Base-by-base conservation (phyloP, 2,113 vertebrate genomes). In the Protomyctophum bolini region DNA sequence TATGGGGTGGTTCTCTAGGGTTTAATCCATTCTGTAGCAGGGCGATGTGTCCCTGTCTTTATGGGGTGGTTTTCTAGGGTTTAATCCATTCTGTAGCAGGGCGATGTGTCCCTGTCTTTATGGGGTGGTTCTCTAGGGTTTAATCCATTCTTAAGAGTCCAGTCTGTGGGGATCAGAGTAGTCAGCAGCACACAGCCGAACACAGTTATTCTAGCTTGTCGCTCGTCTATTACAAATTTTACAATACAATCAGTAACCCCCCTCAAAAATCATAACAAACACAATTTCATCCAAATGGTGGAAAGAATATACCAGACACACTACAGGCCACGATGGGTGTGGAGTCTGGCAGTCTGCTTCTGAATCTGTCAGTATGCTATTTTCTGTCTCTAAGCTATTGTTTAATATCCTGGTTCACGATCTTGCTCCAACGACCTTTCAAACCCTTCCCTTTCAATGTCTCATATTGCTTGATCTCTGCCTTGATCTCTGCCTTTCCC, bases 1-100 rank as follows among this genome's bases (percentile, higher is more conserved):
- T 77, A 60, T 54, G 45, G 28, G 41, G 72, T 69, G 73, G 73
- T 82, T 69, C 33, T 76, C 66, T 15, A 66, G 55, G 66, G 56
- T 86, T 75, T 66, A 72, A 88, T 83, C n/a, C n/a, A n/a, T n/a
- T n/a, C 73, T 66, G 74, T 67, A 70, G 69, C 65, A 67, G 73
- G 63, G 63, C 82, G 77, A 70, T 15, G 64, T 60, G 58, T 73
- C 57, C 7, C 1, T 67, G 71, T 70, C 63, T 86, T 83, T 77
- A 60, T 54, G 45, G 28, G 41, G 72, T 69, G 73, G 73, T 82
- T 69, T 15, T 76, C 66, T 15, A 66, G 55, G 66, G 56, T 86
- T 75, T 66, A 72, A 88, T 83, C n/a, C n/a, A n/a, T n/a, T n/a
- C 73, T 66, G 74, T 67, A 70, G 69, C 65, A 67, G 73, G 63